Evolutionary conservation across 2,888 invertebrate species (phyloP), one percentile per base, ranked within the genome.

Genomic region (Agriopis aurantiaria): DNA sequence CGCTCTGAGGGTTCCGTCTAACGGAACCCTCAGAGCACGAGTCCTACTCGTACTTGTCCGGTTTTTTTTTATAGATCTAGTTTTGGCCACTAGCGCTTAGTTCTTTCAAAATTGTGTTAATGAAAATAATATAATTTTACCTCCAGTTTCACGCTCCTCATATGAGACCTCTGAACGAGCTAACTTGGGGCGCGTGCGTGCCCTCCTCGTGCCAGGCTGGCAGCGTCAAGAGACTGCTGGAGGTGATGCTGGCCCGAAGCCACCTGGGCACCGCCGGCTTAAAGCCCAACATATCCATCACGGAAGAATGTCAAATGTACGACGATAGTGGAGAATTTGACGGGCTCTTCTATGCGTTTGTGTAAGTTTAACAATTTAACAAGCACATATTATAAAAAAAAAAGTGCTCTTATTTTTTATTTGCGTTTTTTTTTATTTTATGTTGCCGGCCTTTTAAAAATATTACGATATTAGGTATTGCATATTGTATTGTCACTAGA

Each of bases 101-200:
- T 23, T 23, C 17, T 23, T 23, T 23, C 17, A 23, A 23, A 23
- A 23, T 23, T 23, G 17, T 23, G 17, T 23, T 23, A 23, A 4
- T 33, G 3, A 33, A 33, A 3, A 33, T 9, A 9, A 43, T 9
- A 5, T 43, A 4, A 5, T 55, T 0, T 8, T 58, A 9, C 64
- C 57, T 61, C 11, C 66, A 92, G 92, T 80, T 87, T 51, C 85
- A 82, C 68, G 89, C 89, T 3, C 84, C 78, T 0, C 85, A 88
- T 76, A 80, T 81, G 52, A 88, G 88, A 12, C 88, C 88, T 0
- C 80, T 89, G 14, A 92, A 91, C 80, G 87, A 89, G 76, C 70
- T 95, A 62, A 91, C 94, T 67, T 95, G 95, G 95, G 95, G 95
- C 0, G 88, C 93, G 2, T 96, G 96, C 76, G 93, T 95, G 12